A percentile compares a stretch with the other conserved stretches of the same genome.
Evolutionary conservation across 2,888 invertebrate genomes (phyloP).

Genomic region (Agrilus cyanescens): DNA sequence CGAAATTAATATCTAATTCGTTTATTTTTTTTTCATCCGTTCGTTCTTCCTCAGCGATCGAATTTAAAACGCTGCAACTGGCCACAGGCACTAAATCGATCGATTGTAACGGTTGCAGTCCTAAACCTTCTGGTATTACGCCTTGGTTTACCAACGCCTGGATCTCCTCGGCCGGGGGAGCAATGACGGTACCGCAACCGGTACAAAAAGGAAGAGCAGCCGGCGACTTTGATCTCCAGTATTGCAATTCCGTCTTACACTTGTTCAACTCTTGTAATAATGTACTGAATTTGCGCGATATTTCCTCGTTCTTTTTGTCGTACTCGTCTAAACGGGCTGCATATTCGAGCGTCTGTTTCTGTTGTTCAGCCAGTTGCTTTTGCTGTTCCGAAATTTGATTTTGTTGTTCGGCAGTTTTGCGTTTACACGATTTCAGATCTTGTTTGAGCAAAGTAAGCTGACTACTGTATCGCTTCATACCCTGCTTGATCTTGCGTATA

Average conservation of each 20-base stretch:
- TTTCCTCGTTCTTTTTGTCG: slow-evolving; percentile 84
- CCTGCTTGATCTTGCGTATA: slow-evolving; percentile 77
- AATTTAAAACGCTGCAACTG: slow-evolving; percentile 17
- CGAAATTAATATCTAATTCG: slow-evolving; percentile 7
- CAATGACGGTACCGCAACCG: slow-evolving; percentile 55
- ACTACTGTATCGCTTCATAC: slow-evolving; percentile 80
- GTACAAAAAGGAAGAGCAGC: slow-evolving; percentile 60
- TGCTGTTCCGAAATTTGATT: slow-evolving; percentile 72
- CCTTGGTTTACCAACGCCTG: slow-evolving; percentile 50
- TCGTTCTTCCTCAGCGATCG: slow-evolving; percentile 2
- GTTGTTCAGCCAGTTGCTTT: slow-evolving; percentile 58
- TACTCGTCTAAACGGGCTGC: slow-evolving; percentile 79
- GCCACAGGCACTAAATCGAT: slow-evolving; percentile 36
- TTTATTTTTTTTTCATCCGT: slow-evolving; percentile 7
- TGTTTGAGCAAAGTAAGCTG: slow-evolving; percentile 67
- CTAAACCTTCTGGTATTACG: slow-evolving; percentile 42
- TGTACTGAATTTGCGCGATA: slow-evolving; percentile 78
- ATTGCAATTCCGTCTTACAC: slow-evolving; percentile 83
- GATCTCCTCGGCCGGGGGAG: slow-evolving; percentile 46
- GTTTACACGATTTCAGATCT: slow-evolving; percentile 68
- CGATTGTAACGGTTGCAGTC: slow-evolving; percentile 20
- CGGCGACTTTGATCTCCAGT: slow-evolving; percentile 82
- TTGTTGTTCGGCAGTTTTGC: slow-evolving; percentile 74
- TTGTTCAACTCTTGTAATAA: slow-evolving; percentile 79
- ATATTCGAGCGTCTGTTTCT: slow-evolving; percentile 66